A percentile compares a stretch with the other conserved stretches of the same genome.
These are phyloP conservation scores for Gerris lacustris DNA, from an alignment of 2,888 invertebrate genomes.

Conservation along the genomic window DNA sequence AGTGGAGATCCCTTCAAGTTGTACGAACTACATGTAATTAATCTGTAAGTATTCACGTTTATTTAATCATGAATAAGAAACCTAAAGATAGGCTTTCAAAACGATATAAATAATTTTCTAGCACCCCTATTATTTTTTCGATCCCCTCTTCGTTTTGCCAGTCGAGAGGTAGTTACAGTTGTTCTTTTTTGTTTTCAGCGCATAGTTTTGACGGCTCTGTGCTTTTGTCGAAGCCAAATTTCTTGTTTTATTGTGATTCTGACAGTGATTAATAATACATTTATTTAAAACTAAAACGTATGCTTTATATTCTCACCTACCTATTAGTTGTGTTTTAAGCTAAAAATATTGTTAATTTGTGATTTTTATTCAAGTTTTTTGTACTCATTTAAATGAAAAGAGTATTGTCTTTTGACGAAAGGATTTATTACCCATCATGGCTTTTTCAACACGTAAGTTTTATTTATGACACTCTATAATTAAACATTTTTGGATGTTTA, in stretches of 20 bases:
- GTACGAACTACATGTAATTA: background rate
- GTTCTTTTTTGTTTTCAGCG: too few species aligned
- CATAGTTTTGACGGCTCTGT: too few species aligned
- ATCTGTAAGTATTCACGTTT: background rate
- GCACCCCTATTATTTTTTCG: background rate
- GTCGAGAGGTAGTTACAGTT: too few species aligned
- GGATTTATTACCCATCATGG: background rate
- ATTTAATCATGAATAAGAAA: background rate
- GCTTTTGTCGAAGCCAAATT: too few species aligned
- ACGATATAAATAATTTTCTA: background rate
- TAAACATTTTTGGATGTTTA: too few species aligned
- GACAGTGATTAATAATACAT: too few species aligned
- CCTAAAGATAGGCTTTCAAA: conserved; percentile 2
- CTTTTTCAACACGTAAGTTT: background rate
- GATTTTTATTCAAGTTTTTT: background rate
- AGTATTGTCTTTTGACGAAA: background rate
- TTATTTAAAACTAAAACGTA: too few species aligned
- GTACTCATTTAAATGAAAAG: background rate
- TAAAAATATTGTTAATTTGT: background rate
- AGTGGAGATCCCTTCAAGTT: background rate
- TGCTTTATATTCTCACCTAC: background rate
- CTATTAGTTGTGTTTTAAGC: background rate
- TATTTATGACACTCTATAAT: background rate
- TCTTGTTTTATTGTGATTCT: too few species aligned
- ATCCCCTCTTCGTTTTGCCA: background rate